phyloP scores from a whole-genome alignment of 2,113 vertebrate species.

The Fregata magnificens region DNA sequence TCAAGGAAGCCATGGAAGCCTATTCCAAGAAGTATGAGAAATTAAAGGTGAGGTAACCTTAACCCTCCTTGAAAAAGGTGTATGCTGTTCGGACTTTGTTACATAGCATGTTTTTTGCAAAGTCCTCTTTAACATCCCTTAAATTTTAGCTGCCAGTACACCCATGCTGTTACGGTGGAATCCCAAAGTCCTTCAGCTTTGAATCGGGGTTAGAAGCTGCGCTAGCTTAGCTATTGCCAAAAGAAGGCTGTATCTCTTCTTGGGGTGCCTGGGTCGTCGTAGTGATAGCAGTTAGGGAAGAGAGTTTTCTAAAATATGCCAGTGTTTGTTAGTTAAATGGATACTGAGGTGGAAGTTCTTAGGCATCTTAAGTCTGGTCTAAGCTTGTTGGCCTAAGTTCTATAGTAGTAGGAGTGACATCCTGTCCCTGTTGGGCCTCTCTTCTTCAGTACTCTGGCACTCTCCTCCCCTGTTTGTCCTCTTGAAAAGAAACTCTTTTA shows the following conservation, averaged over 20 bases:
- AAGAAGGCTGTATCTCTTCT: neutral
- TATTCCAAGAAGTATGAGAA: conserved; percentile 96
- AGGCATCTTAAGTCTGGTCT: neutral
- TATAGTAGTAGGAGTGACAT: neutral
- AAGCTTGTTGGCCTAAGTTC: neutral
- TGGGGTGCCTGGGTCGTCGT: accelerated
- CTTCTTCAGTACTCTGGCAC: neutral
- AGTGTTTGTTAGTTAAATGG: neutral
- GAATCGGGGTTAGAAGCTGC: neutral
- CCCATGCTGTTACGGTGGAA: accelerated
- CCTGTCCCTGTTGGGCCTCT: neutral
- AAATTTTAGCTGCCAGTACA: neutral
- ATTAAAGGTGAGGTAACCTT: conserved; percentile 83
- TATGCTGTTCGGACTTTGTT: neutral
- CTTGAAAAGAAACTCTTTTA: neutral
- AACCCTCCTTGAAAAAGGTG: neutral
- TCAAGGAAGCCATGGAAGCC: conserved; percentile 87
- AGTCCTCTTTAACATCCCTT: neutral
- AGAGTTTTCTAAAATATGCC: neutral
- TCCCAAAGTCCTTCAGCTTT: neutral
- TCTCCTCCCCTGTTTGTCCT: neutral
- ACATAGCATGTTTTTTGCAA: neutral
- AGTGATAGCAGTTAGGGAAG: neutral
- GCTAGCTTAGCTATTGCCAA: neutral
- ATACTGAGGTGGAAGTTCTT: neutral